phyloP scores from a whole-genome alignment of 2,113 vertebrate genomes.

The Phalacrocorax aristotelis region DNA sequence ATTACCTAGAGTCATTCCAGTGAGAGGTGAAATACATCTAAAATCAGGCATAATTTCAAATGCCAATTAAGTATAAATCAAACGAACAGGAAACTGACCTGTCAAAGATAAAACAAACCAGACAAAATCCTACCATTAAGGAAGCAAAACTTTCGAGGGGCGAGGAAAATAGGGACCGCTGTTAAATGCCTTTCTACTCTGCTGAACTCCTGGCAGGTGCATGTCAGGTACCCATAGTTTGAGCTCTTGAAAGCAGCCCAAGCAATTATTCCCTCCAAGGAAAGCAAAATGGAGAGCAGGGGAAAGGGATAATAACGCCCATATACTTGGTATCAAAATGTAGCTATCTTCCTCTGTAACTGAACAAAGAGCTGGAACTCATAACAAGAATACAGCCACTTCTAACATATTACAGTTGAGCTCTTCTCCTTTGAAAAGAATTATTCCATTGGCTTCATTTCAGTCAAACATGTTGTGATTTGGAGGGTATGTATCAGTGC shows the following conservation, averaged over 20 bases:
- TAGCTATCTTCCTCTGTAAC: not conserved
- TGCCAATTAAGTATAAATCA: not conserved
- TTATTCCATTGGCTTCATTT: conserved; percentile 21
- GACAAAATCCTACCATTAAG: not conserved
- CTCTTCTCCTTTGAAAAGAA: not conserved
- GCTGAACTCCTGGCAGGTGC: not conserved
- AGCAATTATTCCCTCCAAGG: conserved; percentile 1
- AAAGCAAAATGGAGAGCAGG: not conserved
- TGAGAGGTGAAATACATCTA: not conserved
- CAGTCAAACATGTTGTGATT: conserved; percentile 40
- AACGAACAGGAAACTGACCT: not conserved
- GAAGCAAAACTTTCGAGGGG: not conserved
- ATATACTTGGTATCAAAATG: not conserved
- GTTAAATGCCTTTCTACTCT: not conserved
- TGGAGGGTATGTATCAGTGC: conserved; percentile 22
- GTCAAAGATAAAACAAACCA: not conserved
- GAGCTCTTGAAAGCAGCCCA: not conserved
- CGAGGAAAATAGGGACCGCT: not conserved
- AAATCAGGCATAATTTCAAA: not conserved
- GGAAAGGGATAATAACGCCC: not conserved
- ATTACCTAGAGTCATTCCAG: not conserved
- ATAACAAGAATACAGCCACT: not conserved
- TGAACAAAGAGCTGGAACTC: conserved; percentile 15
- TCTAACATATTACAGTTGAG: not conserved
- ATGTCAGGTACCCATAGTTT: not conserved